Evolutionary conservation across 2,113 vertebrate species (phyloP), one percentile per base, ranked within the genome.

Genomic region (Tympanuchus pallidicinctus): DNA sequence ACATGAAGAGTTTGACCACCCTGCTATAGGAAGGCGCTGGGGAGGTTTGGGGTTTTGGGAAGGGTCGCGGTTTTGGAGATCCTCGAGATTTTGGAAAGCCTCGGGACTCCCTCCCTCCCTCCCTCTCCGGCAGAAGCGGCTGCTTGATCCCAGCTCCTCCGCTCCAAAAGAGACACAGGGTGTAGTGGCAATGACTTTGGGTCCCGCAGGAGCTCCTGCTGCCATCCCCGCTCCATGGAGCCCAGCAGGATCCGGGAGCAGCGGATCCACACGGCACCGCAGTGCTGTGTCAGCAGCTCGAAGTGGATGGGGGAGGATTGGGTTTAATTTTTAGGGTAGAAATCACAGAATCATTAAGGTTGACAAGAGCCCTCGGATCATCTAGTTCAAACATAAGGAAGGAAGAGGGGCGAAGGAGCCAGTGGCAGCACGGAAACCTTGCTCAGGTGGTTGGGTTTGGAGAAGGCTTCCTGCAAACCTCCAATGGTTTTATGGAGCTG

Each of bases 111-210:
- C 3, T 74, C 13, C 9, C 3, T 78, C 15, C 9, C 4, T 50
- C 16, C 36, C 67, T 32, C 86, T 42, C 45, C 5, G 32, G 50
- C 8, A 27, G 32, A 56, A 78, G 72, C 73, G 34, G 40, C 61
- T 48, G 67, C 8, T 69, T 28, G 18, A 27, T 36, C 7, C n/a
- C 80, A 27, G 24, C 5, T 27, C 24, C 78, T 34, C 3, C 6
- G 34, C 57, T 40, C 50, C 56, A 38, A 27, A 8, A 82, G 69
- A 4, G 10, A 27, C 52, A 0, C 0, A 18, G 34, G 47, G 5
- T 4, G 74, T 56, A 61, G 43, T 0, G 5, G 30, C 16, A 57
- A 36, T 0, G 7, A 28, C 17, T n/a, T n/a, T 19, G 18, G 32
- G 32, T n/a, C 67, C n/a, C 1, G 75, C 0, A 70, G 85, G 89